Conservation (phyloP, 1,140 invertebrate genomes). For the Calosoma granatense region DNA sequence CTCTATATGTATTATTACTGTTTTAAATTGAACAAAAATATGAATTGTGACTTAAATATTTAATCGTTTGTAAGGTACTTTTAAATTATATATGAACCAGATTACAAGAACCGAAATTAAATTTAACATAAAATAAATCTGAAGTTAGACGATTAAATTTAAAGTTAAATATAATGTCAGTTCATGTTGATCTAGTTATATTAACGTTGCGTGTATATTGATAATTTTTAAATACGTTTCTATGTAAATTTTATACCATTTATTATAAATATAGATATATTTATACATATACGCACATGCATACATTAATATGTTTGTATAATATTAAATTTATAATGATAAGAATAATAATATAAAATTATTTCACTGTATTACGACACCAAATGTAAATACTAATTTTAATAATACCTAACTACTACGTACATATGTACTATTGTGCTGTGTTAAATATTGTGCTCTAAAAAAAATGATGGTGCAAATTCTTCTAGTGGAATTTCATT, state of each 20-base stretch:
- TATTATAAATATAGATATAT: constrained; percentile 1
- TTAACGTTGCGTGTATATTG: not conserved
- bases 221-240: not conserved
- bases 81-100: not conserved
- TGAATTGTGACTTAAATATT: not conserved
- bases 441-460: constrained; percentile 5
- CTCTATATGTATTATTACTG: too few species aligned
- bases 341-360: too few species aligned
- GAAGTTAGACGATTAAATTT: too few species aligned
- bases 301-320: not conserved
- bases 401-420: not conserved
- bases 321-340: not conserved
- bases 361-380: not conserved
- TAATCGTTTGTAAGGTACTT: not conserved
- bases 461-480: not conserved
- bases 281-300: not conserved
- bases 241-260: not conserved
- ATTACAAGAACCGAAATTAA: too few species aligned
- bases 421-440: not conserved
- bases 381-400: constrained; percentile 2
- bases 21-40: too few species aligned
- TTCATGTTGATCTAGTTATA: too few species aligned
- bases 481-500: not conserved
- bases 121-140: too few species aligned
- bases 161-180: too few species aligned